A percentile compares a stretch with the other conserved stretches of the same genome.
phyloP scores from a whole-genome alignment of 2,113 vertebrate genomes.

The Numida meleagris region DNA sequence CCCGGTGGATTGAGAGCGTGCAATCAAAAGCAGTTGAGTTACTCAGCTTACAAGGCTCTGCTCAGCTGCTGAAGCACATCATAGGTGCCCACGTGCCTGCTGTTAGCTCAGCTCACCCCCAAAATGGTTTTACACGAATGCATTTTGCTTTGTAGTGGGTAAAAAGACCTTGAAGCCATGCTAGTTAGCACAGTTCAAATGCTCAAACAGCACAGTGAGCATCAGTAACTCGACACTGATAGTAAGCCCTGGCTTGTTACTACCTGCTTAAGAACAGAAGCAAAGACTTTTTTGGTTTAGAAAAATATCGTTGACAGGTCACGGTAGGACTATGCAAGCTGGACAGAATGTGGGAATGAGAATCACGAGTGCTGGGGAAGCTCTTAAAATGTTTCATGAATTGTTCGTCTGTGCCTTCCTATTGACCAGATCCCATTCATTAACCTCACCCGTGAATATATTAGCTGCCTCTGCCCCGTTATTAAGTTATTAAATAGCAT shows the following conservation, averaged over 20 bases:
- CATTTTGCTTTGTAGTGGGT: neutral
- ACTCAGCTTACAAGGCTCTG: neutral
- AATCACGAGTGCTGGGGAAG: neutral
- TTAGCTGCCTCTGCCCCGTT: neutral
- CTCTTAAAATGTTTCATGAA: constrained; percentile 5
- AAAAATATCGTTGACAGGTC: neutral
- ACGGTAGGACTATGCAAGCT: neutral
- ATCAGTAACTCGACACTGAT: neutral
- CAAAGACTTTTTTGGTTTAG: neutral
- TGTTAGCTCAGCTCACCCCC: neutral
- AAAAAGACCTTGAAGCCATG: neutral
- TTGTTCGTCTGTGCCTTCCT: neutral
- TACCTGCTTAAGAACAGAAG: neutral
- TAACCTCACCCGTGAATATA: neutral
- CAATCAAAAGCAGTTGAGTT: neutral
- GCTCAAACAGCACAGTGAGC: neutral
- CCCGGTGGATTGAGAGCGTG: neutral
- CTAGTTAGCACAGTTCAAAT: neutral
- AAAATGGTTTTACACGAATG: neutral
- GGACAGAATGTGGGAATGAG: neutral
- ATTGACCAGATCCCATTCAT: neutral
- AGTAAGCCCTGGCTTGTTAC: neutral
- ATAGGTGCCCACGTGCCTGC: neutral
- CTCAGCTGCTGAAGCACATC: neutral
- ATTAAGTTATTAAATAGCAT: neutral